A percentile compares a stretch with the other conserved stretches of the same genome.
Conservation (phyloP, 1,140 invertebrate genomes). For the Philopotamus ludificatus region DNA sequence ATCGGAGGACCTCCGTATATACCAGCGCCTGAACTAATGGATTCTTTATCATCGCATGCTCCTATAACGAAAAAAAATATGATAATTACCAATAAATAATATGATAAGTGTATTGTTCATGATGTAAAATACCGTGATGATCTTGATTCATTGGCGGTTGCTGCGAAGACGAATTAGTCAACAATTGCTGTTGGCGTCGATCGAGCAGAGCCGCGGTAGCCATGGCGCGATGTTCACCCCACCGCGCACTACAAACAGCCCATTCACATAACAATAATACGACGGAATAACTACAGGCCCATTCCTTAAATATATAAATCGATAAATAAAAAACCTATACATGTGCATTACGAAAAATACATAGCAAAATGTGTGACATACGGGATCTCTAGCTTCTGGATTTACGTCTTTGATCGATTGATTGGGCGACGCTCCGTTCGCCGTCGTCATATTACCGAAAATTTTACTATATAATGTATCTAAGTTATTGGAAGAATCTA, state of each 20-base stretch:
- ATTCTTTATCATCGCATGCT: conserved; percentile 77
- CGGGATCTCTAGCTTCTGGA: conserved; percentile 52
- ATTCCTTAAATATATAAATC: conserved; percentile 45
- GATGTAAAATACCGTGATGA: conserved; percentile 23
- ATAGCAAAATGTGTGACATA: conserved; percentile 40
- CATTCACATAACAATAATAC: conserved; percentile 92
- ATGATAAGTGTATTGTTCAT: no score
- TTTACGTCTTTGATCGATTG: conserved; percentile 39
- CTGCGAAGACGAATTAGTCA: conserved; percentile 26
- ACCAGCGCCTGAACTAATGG: conserved; percentile 70
- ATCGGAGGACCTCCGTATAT: conserved; percentile 73
- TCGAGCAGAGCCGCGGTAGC: conserved; percentile 93
- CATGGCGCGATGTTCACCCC: conserved; percentile 90
- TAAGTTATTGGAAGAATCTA: conserved; percentile 80
- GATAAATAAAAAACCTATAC: not conserved
- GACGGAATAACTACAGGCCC: conserved; percentile 64
- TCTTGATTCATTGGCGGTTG: conserved; percentile 29
- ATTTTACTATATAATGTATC: conserved; percentile 90
- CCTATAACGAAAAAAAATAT: conserved; percentile 24
- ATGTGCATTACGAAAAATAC: not conserved
- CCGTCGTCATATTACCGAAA: conserved; percentile 55
- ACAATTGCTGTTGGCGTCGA: conserved; percentile 65
- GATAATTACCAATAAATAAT: no score
- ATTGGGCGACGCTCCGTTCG: conserved; percentile 40
- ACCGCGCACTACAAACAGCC: conserved; percentile 90